Evolutionary conservation across 1,140 invertebrate species (phyloP).

Genomic region (Lordiphosa clarofinis): DNA sequence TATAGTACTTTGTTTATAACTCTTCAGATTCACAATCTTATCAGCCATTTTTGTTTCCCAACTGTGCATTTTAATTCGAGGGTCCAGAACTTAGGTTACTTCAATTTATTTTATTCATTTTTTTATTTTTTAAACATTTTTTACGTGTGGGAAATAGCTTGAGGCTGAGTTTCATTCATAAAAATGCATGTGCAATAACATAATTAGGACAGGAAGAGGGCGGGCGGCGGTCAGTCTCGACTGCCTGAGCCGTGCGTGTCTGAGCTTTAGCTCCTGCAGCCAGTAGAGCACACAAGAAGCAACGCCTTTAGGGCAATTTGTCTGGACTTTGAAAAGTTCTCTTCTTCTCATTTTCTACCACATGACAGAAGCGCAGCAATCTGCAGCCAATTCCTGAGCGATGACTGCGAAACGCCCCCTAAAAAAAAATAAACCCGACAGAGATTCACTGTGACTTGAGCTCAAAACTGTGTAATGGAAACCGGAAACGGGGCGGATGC

Average conservation of each 20-base stretch:
- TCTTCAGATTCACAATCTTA: conserved; percentile 22
- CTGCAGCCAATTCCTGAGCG: conserved; percentile 61
- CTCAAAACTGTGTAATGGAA: conserved; percentile 54
- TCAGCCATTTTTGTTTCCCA: conserved; percentile 13
- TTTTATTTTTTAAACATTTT: conserved; percentile 22
- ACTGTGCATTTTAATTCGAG: conserved; percentile 88
- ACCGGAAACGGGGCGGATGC: conserved; percentile 76
- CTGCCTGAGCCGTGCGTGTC: background rate
- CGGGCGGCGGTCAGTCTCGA: conserved; percentile 27
- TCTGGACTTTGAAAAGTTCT: conserved; percentile 22
- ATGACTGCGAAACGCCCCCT: conserved; percentile 63
- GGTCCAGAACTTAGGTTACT: conserved; percentile 87
- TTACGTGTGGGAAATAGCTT: conserved; percentile 50
- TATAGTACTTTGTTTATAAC: no score
- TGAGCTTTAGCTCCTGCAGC: conserved; percentile 16
- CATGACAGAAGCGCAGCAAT: conserved; percentile 44
- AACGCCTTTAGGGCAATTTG: conserved; percentile 48
- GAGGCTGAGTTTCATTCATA: conserved; percentile 58
- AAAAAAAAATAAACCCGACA: conserved; percentile 24
- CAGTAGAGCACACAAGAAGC: conserved; percentile 55
- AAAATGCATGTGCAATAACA: conserved; percentile 60
- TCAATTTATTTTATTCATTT: conserved; percentile 8
- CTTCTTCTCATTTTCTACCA: conserved; percentile 11
- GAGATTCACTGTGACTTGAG: conserved; percentile 12
- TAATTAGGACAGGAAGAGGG: conserved; percentile 67